These are phyloP conservation scores for Agapostemon virescens DNA, from an alignment of 2,888 invertebrate genomes.

Conservation along the genomic window DNA sequence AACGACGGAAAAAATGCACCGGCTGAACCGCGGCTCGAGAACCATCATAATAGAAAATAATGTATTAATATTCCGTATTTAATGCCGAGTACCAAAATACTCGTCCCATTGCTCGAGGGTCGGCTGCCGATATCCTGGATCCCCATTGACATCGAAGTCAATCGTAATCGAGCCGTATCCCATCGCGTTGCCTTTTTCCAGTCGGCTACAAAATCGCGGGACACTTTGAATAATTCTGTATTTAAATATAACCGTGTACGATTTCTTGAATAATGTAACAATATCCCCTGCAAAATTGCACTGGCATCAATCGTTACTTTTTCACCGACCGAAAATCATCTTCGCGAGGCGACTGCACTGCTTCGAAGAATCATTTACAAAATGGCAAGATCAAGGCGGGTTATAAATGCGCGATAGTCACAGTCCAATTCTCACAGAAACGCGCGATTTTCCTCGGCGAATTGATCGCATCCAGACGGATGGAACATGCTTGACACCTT, in stretches of 20 bases:
- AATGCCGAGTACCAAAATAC: conserved; percentile 11
- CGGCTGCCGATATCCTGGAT: not conserved
- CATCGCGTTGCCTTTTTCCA: not conserved
- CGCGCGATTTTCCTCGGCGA: not conserved
- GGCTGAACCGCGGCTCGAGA: conserved; percentile 1
- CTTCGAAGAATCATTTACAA: not conserved
- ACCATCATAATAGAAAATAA: conserved; percentile 11
- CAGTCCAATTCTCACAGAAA: not conserved
- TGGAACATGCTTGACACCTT: conserved; percentile 9
- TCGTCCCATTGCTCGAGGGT: not conserved
- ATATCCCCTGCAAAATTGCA: not conserved
- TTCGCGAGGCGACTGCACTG: not conserved
- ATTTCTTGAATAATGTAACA: conserved; percentile 1
- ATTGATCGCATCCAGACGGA: conserved; percentile 4
- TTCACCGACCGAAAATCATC: not conserved
- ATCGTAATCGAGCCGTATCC: not conserved
- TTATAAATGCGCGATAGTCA: not conserved
- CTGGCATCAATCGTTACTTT: not conserved
- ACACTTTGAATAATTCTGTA: conserved; percentile 15
- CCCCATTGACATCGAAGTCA: conserved; percentile 8
- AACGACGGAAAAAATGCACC: conserved; percentile 5
- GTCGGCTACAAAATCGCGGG: not conserved
- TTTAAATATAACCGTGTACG: not conserved
- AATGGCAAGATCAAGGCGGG: not conserved
- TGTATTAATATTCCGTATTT: conserved; percentile 17